phyloP scores from a whole-genome alignment of 2,797 vertebrate genomes.

The Argyrosomus regius region DNA sequence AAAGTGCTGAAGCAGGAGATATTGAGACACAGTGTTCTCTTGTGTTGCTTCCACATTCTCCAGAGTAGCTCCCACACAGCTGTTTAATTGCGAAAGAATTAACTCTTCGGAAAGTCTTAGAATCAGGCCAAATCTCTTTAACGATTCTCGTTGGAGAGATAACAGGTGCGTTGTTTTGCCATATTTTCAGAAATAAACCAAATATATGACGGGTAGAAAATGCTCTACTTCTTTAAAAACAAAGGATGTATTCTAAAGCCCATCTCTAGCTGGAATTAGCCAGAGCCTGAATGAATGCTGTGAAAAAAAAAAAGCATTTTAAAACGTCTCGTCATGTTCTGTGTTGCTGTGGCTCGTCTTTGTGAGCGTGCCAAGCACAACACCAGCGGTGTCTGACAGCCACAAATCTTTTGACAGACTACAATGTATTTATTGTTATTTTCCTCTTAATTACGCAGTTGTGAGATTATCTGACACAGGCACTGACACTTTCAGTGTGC shows the following conservation, averaged over 20 bases:
- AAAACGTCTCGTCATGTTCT: slow-evolving; percentile 35
- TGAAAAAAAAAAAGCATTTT: slow-evolving; percentile 20
- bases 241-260: background rate
- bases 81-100: slow-evolving; percentile 35
- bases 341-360: slow-evolving; percentile 27
- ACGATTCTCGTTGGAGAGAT: background rate
- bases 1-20: slow-evolving; percentile 32
- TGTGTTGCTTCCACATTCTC: background rate
- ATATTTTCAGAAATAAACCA: slow-evolving; percentile 13
- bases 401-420: slow-evolving; percentile 31
- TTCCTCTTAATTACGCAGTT: slow-evolving; percentile 43
- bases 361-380: slow-evolving; percentile 48
- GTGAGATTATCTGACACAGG: slow-evolving; percentile 22
- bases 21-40: slow-evolving; percentile 18
- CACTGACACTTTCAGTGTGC: background rate
- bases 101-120: slow-evolving; percentile 14
- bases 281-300: slow-evolving; percentile 21
- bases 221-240: background rate
- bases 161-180: background rate
- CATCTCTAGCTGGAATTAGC: background rate
- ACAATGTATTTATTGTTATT: slow-evolving; percentile 25
- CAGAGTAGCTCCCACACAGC: slow-evolving; percentile 50
- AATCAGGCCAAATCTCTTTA: background rate
- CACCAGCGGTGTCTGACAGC: slow-evolving; percentile 24
- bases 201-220: slow-evolving; percentile 1